phyloP scores from a whole-genome alignment of 1,140 invertebrate species.

The Galendromus occidentalis region DNA sequence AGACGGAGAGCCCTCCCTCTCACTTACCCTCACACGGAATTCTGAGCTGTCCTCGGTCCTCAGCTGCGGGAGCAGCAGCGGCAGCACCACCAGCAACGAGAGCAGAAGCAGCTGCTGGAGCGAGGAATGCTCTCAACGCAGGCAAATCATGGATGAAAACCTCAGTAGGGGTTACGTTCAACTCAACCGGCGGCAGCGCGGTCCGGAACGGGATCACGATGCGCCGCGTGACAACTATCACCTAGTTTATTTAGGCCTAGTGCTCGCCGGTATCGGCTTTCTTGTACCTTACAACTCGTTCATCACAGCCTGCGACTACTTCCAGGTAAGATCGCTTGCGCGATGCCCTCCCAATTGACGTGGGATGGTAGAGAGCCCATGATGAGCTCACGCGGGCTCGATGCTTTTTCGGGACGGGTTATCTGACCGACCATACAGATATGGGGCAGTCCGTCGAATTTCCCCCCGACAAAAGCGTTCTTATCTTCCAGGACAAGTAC shows the following conservation, averaged over 20 bases:
- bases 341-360: too few relatives aligned
- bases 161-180: constrained; percentile 23
- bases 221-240: constrained; percentile 27
- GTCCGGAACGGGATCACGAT: constrained; percentile 6
- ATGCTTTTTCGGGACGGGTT: too few relatives aligned
- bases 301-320: constrained; percentile 21
- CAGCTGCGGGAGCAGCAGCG: too few relatives aligned
- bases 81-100: too few relatives aligned
- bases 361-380: too few relatives aligned
- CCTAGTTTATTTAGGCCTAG: constrained; percentile 52
- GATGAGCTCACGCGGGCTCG: too few relatives aligned
- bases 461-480: neutral
- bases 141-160: constrained; percentile 24
- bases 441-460: too few relatives aligned
- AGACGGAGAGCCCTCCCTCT: too few relatives aligned
- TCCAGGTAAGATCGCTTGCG: constrained; percentile 13
- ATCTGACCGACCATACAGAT: too few relatives aligned
- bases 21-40: too few relatives aligned
- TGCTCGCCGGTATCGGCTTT: constrained; percentile 69
- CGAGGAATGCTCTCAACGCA: neutral
- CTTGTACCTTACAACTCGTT: constrained; percentile 62
- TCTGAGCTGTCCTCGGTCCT: too few relatives aligned
- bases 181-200: constrained; percentile 14
- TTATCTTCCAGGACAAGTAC: constrained; percentile 64
- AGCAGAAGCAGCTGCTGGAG: too few relatives aligned